Evolutionary conservation across 2,113 vertebrate species (phyloP), one percentile per base, ranked within the genome.

Genomic region (Aplodontia rufa): DNA sequence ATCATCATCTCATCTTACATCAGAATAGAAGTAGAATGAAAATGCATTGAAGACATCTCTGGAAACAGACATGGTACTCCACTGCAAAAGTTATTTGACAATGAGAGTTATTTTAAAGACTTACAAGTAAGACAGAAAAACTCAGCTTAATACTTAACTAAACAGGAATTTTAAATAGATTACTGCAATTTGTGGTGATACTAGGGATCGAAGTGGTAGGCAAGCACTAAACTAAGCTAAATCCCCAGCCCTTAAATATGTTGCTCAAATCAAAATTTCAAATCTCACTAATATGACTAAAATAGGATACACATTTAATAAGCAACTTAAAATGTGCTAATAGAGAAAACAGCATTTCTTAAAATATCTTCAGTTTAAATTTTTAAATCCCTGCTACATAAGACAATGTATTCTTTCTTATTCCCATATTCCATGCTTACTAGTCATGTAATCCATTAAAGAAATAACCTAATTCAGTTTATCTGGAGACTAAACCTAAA

Each of bases 361-460:
- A 92, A 95, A 72, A 75, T 84, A 92, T 42, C 74, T 94, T 53
- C 87, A 79, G 42, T 88, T 72, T 75, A 96, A 79, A 71, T 58
- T 81, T 40, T 32, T 76, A 78, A 58, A 78, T 37, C 35, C 22
- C 17, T 58, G 13, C 19, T 85, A 66, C 47, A 82, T 78, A 89
- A 6, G 62, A 83, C 2, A 17, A 51, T 87, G 24, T 3, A 10
- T 92, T 87, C 62, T 71, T 88, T 85, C 51, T 88, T 20, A 58
- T 22, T 83, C 58, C 83, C 58, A 90, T 87, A 60, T 8, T 78
- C 68, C 37, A 62, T 5, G 1, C 58, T 93, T 83, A 83, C 10
- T 66, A 83, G 5, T 68, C 32, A 79, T 20, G 74, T 32, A 78
- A 40, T 47, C 45, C 40, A 42, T 40, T 72, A 53, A 81, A 62